phyloP scores from a whole-genome alignment of 1,140 invertebrate genomes.

The Sycophila sp. region DNA sequence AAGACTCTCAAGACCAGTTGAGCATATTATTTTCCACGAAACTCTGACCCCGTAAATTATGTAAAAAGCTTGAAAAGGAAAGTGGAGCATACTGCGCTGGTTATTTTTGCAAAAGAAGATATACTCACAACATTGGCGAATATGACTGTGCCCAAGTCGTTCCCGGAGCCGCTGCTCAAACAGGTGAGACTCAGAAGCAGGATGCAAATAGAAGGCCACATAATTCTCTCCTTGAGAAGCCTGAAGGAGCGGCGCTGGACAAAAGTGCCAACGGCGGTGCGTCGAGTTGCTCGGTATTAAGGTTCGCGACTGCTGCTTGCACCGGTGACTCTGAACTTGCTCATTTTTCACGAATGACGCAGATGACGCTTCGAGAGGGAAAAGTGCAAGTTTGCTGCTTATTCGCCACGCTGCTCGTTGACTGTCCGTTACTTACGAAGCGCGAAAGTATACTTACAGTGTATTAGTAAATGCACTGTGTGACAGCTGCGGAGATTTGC shows the following conservation, averaged over 20 bases:
- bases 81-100: too few relatives aligned
- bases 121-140: conserved; percentile 57
- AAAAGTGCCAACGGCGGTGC: not conserved
- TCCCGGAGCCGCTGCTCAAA: conserved; percentile 19
- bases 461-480: not conserved
- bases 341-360: not conserved
- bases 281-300: too few relatives aligned
- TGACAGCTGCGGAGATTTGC: too few relatives aligned
- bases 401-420: too few relatives aligned
- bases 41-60: too few relatives aligned
- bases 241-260: not conserved
- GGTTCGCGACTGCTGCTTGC: too few relatives aligned
- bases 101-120: too few relatives aligned
- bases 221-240: not conserved
- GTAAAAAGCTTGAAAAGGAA: too few relatives aligned
- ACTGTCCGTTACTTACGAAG: not conserved
- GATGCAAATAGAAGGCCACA: not conserved
- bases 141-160: conserved; percentile 48
- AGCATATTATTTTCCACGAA: too few relatives aligned
- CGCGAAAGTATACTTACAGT: not conserved
- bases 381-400: too few relatives aligned
- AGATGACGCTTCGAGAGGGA: too few relatives aligned
- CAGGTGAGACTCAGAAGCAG: not conserved
- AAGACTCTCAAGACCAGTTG: too few relatives aligned
- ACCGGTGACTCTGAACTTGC: not conserved